These are phyloP conservation scores for Varanus salvator DNA, from an alignment of 2,113 vertebrate genomes.

Conservation along the genomic window DNA sequence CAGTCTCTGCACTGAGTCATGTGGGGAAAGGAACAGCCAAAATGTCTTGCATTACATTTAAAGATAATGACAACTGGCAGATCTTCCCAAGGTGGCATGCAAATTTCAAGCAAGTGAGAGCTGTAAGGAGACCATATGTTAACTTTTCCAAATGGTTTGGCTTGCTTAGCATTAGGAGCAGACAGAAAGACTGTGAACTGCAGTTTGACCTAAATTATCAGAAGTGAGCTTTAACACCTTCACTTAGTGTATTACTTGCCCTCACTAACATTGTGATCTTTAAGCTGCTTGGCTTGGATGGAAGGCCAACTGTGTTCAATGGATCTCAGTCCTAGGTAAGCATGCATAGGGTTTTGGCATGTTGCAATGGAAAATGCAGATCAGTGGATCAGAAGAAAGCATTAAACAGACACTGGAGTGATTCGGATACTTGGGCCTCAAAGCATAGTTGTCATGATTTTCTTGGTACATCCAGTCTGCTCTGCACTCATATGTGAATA, in stretches of 20 bases:
- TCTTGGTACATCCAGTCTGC: neutral
- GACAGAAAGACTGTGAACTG: constrained; percentile 1
- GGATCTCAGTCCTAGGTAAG: neutral
- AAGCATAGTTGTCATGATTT: neutral
- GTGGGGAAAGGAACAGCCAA: neutral
- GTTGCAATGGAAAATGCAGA: neutral
- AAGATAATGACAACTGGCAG: constrained; percentile 5
- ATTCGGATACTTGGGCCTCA: no score
- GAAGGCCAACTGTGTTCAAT: neutral
- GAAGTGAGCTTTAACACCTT: neutral
- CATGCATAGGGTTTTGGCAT: neutral
- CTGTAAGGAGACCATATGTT: constrained; percentile 15
- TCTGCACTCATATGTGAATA: neutral
- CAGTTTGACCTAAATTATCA: constrained; percentile 20
- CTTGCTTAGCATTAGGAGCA: neutral
- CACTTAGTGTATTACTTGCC: neutral
- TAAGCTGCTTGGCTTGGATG: neutral
- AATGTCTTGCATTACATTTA: constrained; percentile 3
- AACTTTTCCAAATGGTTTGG: constrained; percentile 35
- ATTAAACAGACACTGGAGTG: neutral
- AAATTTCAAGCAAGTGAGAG: constrained; percentile 20
- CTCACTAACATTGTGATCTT: neutral
- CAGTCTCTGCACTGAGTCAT: neutral
- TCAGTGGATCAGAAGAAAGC: neutral
- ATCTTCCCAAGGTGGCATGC: neutral